phyloP scores from a whole-genome alignment of 1,140 invertebrate species.

The Eciton burchellii region DNA sequence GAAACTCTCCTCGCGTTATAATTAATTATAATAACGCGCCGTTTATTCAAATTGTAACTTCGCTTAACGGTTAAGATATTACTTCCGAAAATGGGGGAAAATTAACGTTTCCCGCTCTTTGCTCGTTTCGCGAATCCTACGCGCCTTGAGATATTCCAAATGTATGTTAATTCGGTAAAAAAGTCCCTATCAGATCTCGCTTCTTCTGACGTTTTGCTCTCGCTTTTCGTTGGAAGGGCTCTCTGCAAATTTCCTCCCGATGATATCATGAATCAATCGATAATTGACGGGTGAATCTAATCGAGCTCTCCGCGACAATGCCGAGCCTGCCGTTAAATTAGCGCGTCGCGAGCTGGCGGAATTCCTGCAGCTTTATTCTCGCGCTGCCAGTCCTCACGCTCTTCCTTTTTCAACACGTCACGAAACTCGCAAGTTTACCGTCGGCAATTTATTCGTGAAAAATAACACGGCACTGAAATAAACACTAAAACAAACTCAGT shows the following conservation, averaged over 20 bases:
- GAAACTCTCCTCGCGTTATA: neutral
- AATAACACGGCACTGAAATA: conserved; percentile 42
- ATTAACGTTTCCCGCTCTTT: neutral
- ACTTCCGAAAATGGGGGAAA: neutral
- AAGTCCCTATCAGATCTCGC: neutral
- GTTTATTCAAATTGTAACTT: neutral
- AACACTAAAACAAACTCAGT: conserved; percentile 41
- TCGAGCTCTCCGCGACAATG: neutral
- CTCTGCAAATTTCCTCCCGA: neutral
- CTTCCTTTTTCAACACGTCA: neutral
- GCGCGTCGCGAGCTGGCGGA: neutral
- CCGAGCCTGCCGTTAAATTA: too few species aligned
- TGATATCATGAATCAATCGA: neutral
- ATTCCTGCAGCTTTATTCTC: neutral
- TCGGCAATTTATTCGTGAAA: conserved; percentile 54
- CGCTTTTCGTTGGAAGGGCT: too few species aligned
- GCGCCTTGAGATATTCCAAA: neutral
- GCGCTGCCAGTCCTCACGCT: neutral
- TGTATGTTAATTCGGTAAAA: neutral
- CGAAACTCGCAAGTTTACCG: conserved; percentile 35
- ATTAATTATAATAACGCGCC: neutral
- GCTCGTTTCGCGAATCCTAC: neutral
- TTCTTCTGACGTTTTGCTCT: neutral
- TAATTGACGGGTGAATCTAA: neutral
- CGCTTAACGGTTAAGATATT: conserved; percentile 22